Conservation (phyloP, 1,140 invertebrate genomes). For the Lepidotrigona ventralis region DNA sequence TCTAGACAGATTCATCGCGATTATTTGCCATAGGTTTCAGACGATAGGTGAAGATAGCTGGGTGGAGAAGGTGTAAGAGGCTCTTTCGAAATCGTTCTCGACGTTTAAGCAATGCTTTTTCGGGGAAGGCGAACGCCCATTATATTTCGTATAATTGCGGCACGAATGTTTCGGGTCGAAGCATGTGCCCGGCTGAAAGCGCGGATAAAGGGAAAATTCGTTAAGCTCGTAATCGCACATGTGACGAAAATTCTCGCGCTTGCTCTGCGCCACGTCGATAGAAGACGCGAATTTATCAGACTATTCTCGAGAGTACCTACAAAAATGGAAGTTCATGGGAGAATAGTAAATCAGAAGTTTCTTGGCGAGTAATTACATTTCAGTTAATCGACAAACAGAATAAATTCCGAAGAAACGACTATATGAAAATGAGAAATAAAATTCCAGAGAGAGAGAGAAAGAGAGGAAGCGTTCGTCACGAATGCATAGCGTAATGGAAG, state of each 20-base stretch:
- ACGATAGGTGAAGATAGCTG: too few relatives aligned
- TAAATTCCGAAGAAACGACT: neutral
- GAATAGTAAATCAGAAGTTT: neutral
- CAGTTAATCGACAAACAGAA: neutral
- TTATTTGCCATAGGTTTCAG: conserved; percentile 2
- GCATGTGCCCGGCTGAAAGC: conserved; percentile 44
- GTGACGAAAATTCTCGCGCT: conserved; percentile 36
- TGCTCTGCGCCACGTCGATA: conserved; percentile 35
- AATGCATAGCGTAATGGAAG: neutral
- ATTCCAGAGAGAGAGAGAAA: neutral
- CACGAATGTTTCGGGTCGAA: conserved; percentile 46
- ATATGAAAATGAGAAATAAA: neutral
- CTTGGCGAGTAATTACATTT: neutral
- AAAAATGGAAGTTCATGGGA: too few relatives aligned
- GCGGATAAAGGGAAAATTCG: conserved; percentile 44
- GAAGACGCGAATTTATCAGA: too few relatives aligned
- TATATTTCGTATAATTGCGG: conserved; percentile 57
- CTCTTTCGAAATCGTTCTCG: conserved; percentile 21
- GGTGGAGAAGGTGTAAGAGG: conserved; percentile 16
- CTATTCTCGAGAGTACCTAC: neutral
- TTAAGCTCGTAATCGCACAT: conserved; percentile 47
- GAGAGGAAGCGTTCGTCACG: neutral
- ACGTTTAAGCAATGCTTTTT: conserved; percentile 39
- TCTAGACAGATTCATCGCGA: neutral
- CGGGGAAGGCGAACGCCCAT: conserved; percentile 22